phyloP scores from a whole-genome alignment of 2,797 vertebrate species.

The Acanthiza pusilla region DNA sequence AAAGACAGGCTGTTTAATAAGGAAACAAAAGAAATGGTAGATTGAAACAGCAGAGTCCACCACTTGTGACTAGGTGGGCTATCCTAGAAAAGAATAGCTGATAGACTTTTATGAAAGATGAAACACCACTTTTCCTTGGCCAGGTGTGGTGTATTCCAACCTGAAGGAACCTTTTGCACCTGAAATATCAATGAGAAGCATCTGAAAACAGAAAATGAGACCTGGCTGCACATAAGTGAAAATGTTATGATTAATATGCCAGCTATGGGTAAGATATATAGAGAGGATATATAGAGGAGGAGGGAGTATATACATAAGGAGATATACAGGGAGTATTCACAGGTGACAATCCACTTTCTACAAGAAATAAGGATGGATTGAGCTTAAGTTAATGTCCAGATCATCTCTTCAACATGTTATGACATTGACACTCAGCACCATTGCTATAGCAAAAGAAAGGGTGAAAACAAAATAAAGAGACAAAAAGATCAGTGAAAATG shows the following conservation, averaged over 20 bases:
- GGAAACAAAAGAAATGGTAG: conserved; percentile 15
- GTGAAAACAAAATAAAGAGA: background rate
- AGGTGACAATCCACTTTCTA: background rate
- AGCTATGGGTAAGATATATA: background rate
- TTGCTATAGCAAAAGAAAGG: conserved; percentile 7
- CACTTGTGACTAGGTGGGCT: background rate
- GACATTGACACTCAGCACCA: background rate
- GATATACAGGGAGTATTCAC: background rate
- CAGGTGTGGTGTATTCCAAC: background rate
- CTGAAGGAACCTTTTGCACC: background rate
- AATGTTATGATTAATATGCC: background rate
- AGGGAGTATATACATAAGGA: background rate
- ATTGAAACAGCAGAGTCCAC: background rate
- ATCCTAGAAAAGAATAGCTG: background rate
- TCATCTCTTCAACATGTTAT: background rate
- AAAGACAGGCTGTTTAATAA: conserved; percentile 4
- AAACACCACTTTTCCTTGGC: background rate
- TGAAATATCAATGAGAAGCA: background rate
- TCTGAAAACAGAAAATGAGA: background rate
- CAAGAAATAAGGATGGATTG: background rate
- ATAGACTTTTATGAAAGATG: background rate
- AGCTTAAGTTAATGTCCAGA: background rate
- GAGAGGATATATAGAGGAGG: background rate
- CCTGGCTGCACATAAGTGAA: background rate
- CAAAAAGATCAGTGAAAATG: background rate